These are phyloP conservation scores for Lycodopsis pacificus DNA, from an alignment of 2,797 vertebrate species.

Conservation along the genomic window DNA sequence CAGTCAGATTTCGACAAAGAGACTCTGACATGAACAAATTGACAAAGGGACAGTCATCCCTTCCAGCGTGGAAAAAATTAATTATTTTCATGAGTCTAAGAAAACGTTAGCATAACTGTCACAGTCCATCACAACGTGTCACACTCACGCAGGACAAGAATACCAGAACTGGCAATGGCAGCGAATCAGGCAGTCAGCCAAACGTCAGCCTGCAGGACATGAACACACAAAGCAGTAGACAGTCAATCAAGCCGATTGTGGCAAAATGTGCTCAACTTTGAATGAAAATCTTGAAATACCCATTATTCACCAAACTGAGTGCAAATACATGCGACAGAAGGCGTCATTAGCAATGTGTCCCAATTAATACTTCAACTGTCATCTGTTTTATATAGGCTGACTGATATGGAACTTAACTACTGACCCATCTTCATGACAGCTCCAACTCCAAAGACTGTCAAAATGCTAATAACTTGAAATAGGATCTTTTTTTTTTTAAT, in stretches of 20 bases:
- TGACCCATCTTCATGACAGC: too few relatives aligned
- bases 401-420: neutral
- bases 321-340: slow-evolving; percentile 5
- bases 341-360: neutral
- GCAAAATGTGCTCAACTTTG: neutral
- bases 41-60: slow-evolving; percentile 50
- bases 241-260: neutral
- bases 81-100: slow-evolving; percentile 27
- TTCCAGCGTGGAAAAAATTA: slow-evolving; percentile 13
- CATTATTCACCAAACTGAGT: neutral
- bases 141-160: slow-evolving; percentile 19
- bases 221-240: neutral
- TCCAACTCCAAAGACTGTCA: neutral
- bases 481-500: too few relatives aligned
- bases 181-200: slow-evolving; percentile 18
- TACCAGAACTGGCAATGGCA: slow-evolving; percentile 4
- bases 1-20: slow-evolving; percentile 24
- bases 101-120: slow-evolving; percentile 55
- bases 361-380: neutral
- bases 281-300: neutral
- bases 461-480: neutral
- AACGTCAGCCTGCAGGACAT: slow-evolving; percentile 13
- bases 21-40: slow-evolving; percentile 43
- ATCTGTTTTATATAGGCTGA: neutral
- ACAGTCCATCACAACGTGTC: slow-evolving; percentile 32